These are phyloP conservation scores for Apoda limacodes DNA, from an alignment of 2,888 invertebrate genomes.

Conservation along the genomic window DNA sequence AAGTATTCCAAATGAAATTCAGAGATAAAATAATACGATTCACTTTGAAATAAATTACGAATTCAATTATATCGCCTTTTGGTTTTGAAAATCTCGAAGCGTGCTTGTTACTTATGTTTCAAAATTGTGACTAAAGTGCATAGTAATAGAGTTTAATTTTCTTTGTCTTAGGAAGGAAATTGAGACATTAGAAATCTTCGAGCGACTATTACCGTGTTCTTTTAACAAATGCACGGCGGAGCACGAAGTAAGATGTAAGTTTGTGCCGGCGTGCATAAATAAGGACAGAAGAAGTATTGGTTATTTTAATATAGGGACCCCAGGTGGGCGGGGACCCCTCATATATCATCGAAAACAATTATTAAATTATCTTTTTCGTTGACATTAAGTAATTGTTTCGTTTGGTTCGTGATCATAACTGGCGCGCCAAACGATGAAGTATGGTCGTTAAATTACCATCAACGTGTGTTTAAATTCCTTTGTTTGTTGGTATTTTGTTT, in stretches of 20 bases:
- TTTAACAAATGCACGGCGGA: slow-evolving; percentile 63
- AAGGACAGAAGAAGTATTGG: slow-evolving; percentile 52
- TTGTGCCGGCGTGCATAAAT: slow-evolving; percentile 59
- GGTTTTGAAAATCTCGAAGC: slow-evolving; percentile 25
- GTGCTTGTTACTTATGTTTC: slow-evolving; percentile 32
- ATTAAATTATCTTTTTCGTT: slow-evolving; percentile 69
- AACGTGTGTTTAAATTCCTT: slow-evolving; percentile 38
- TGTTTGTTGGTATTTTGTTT: slow-evolving; percentile 31
- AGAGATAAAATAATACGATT: too few relatives aligned
- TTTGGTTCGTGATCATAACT: slow-evolving; percentile 41
- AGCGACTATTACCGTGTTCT: slow-evolving; percentile 65
- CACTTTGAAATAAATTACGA: slow-evolving; percentile 17
- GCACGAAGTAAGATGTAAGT: slow-evolving; percentile 63
- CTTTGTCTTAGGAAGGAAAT: slow-evolving; percentile 34
- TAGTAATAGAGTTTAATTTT: slow-evolving; percentile 27
- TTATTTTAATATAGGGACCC: slow-evolving; percentile 57
- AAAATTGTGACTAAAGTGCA: slow-evolving; percentile 23
- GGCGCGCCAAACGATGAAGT: slow-evolving; percentile 43
- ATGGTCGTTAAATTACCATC: slow-evolving; percentile 48
- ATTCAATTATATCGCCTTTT: slow-evolving; percentile 29
- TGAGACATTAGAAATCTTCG: slow-evolving; percentile 67
- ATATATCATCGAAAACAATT: slow-evolving; percentile 64
- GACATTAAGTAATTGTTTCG: slow-evolving; percentile 69
- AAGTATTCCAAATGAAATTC: too few relatives aligned
- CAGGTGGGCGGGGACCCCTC: slow-evolving; percentile 59